Conservation (phyloP, 2,113 vertebrate genomes). For the Pygathrix nemaeus region DNA sequence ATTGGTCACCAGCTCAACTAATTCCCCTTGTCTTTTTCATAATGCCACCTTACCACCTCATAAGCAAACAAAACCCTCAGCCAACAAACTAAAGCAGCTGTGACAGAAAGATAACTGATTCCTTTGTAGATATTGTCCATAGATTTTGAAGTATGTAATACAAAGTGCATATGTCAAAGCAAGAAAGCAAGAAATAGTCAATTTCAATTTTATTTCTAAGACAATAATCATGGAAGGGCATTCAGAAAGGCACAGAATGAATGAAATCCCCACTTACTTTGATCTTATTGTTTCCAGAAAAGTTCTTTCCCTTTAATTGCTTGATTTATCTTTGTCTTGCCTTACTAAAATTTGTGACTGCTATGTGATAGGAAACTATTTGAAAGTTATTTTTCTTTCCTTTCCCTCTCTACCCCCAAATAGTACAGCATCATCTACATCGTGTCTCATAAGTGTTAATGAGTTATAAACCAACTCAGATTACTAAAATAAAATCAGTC, state of each 20-base stretch:
- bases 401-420: not conserved
- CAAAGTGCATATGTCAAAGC: not conserved
- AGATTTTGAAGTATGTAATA: not conserved
- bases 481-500: not conserved
- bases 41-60: not conserved
- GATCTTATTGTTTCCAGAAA: not conserved
- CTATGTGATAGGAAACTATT: not conserved
- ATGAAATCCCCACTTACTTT: not conserved
- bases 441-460: not conserved
- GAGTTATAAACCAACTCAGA: not conserved
- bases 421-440: not conserved
- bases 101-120: not conserved
- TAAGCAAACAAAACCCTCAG: not conserved
- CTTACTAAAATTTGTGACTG: not conserved
- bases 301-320: not conserved
- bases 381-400: not conserved
- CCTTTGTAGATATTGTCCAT: not conserved
- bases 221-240: not conserved
- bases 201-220: not conserved
- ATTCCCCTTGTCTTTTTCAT: not conserved
- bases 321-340: not conserved
- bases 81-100: not conserved
- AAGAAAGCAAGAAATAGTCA: not conserved
- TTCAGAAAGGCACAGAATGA: not conserved
- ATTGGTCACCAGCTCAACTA: not conserved